phyloP scores from a whole-genome alignment of 2,888 invertebrate species.

The Chrysina gloriosa region DNA sequence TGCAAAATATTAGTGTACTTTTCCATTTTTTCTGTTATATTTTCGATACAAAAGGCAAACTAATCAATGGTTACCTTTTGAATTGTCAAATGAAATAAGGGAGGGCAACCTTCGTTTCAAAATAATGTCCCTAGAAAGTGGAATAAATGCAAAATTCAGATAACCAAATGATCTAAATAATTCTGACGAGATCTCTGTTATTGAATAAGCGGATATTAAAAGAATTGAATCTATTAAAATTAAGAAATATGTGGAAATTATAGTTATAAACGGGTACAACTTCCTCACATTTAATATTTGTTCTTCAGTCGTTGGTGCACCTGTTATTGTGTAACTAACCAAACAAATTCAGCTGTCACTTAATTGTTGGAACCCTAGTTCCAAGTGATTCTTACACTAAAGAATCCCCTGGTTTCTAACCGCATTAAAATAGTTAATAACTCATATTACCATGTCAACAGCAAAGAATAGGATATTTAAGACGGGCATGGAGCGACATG shows the following conservation, averaged over 20 bases:
- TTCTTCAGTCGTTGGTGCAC: neutral
- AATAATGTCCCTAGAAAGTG: no score
- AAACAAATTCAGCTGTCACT: slow-evolving; percentile 2
- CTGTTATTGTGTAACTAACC: slow-evolving; percentile 41
- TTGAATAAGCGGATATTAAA: no score
- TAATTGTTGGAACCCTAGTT: neutral
- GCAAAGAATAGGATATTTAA: slow-evolving; percentile 59
- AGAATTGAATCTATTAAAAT: no score
- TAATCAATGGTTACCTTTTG: slow-evolving; percentile 1
- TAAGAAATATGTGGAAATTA: no score
- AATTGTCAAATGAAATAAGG: slow-evolving; percentile 2
- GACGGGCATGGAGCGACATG: slow-evolving; percentile 74
- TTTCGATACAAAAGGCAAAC: neutral
- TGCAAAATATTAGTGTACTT: slow-evolving; percentile 17
- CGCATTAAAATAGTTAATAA: no score
- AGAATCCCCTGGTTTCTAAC: no score
- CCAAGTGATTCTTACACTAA: no score
- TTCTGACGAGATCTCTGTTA: no score
- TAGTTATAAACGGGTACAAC: no score
- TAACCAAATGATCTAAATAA: no score
- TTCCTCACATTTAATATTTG: neutral
- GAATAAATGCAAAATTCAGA: no score
- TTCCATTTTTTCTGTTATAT: slow-evolving; percentile 14
- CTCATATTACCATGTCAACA: slow-evolving; percentile 31
- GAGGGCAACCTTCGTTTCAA: no score